Evolutionary conservation across 1,140 invertebrate genomes (phyloP), one percentile per base, ranked within the genome.

Genomic region (Akabosia matsudoensis): DNA sequence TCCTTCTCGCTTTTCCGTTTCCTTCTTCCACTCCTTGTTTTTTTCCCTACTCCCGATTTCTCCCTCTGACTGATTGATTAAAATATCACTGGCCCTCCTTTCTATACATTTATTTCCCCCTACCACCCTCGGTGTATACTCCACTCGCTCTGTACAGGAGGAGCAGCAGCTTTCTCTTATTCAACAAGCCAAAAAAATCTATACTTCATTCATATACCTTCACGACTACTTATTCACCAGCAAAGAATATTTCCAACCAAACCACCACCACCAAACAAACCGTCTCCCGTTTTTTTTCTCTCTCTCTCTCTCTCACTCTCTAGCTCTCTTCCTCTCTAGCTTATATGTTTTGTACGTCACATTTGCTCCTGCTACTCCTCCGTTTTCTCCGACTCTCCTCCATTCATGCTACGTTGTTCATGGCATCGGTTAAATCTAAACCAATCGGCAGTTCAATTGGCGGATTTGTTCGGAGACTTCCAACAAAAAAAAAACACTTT

Each of bases 401-500:
- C 37, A 45, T 45, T 45, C 37, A 45, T 45, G 37, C 37, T 45
- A 45, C 37, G 37, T 45, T n/a, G n/a, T n/a, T n/a, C n/a, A n/a
- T n/a, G n/a, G n/a, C n/a, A n/a, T n/a, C n/a, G n/a, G n/a, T n/a
- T 45, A 7, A 61, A 61, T 16, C 54, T 61, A 61, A 61, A 61
- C 54, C 54, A 61, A 61, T 61, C 54, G 54, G 37, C 37, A 45
- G 37, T 45, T 45, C 7, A 45, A 45, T 45, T 18, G 37, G 37
- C 37, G 37, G 37, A 45, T 45, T 45, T 7, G 7, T 45, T 18
- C 7, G 37, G 18, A 18, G 37, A 45, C 18, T 45, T 18, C 37
- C 37, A 45, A 45, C 7, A 45, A 45, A 45, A 45, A 45, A 45
- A n/a, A n/a, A n/a, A n/a, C n/a, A n/a, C n/a, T n/a, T n/a, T n/a